phyloP scores from a whole-genome alignment of 2,888 invertebrate genomes.

The Brassicogethes aeneus region DNA sequence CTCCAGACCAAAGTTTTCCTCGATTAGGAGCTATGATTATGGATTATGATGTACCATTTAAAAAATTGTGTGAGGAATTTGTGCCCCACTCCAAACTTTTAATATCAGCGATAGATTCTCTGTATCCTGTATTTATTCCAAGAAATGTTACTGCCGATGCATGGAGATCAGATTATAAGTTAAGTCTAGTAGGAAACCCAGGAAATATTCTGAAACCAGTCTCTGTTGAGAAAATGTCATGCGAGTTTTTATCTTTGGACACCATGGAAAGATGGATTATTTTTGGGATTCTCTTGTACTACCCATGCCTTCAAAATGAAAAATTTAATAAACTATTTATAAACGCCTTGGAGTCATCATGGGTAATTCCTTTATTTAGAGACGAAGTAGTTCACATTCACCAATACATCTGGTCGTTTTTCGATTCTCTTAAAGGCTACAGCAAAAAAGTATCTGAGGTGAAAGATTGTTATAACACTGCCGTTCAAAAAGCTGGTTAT shows the following conservation, averaged over 20 bases:
- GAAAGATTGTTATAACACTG: slow-evolving; percentile 87
- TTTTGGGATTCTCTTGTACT: slow-evolving; percentile 86
- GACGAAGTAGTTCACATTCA: slow-evolving; percentile 97
- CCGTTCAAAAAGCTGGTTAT: slow-evolving; percentile 83
- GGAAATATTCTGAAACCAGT: slow-evolving; percentile 90
- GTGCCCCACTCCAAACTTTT: slow-evolving; percentile 86
- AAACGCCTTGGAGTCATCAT: slow-evolving; percentile 83
- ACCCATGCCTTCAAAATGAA: slow-evolving; percentile 73
- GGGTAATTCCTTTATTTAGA: slow-evolving; percentile 89
- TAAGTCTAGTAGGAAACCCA: slow-evolving; percentile 91
- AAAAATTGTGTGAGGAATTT: slow-evolving; percentile 94
- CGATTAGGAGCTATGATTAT: slow-evolving; percentile 95
- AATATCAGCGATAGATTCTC: slow-evolving; percentile 76
- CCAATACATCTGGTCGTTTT: slow-evolving; percentile 83
- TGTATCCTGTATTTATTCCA: slow-evolving; percentile 79
- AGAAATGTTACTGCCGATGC: slow-evolving; percentile 90
- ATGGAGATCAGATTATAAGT: slow-evolving; percentile 86
- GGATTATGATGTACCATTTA: slow-evolving; percentile 93
- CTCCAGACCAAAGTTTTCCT: slow-evolving; percentile 84
- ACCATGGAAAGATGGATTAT: slow-evolving; percentile 96
- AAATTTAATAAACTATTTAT: slow-evolving; percentile 85
- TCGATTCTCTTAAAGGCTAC: slow-evolving; percentile 93
- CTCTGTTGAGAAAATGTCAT: slow-evolving; percentile 92
- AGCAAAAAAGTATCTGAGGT: slow-evolving; percentile 89
- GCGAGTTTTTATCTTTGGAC: slow-evolving; percentile 94